Base-by-base conservation (phyloP, 2,888 invertebrate species). In the Cryptus armator region DNA sequence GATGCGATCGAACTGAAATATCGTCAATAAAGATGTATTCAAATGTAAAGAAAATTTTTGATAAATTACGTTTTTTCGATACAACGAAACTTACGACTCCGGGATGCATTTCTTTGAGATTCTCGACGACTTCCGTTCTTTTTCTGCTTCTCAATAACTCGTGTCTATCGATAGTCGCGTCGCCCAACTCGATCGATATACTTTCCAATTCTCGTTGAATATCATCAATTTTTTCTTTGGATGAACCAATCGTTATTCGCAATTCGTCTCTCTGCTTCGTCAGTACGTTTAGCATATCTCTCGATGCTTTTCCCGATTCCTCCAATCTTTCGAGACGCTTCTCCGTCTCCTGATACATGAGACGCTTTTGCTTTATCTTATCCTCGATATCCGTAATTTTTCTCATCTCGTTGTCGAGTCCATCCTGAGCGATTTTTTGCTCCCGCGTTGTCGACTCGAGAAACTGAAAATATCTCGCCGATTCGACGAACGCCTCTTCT, bases 71-170 rank as follows among this genome's bases (percentile, higher is more conserved):
- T 24, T 24, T 24, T 24, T 24, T 24, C 2, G 2, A 24, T 24
- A 24, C 24, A 0, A 24, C 1, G 24, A 24, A 24, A 24, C 24
- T 72, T 94, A 98, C 98, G 92, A 99, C 99, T 83, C 99, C 99
- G 14, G 99, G 98, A 89, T 98, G 99, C 89, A 99, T 97, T 78
- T 98, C 95, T 94, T 99, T 99, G 94, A 99, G 98, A 92, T 98
- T 97, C 94, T 99, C 99, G 43, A 99, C 98, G 90, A 99, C 98
- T 95, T 99, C 99, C 92, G 98, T 98, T 92, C 99, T 99, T 95
- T 98, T 99, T 91, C 98, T 97, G 16, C 98, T 96, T 24, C 99
- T 95, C 0, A 98, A 97, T 93, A 99, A 99, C 94, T 99, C 99
- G 92, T 99, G 99, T 93, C 99, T 99, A 94, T 99, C 99, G 46